Evolutionary conservation across 2,797 vertebrate species (phyloP), one percentile per base, ranked within the genome.

Genomic region (Lacerta agilis): DNA sequence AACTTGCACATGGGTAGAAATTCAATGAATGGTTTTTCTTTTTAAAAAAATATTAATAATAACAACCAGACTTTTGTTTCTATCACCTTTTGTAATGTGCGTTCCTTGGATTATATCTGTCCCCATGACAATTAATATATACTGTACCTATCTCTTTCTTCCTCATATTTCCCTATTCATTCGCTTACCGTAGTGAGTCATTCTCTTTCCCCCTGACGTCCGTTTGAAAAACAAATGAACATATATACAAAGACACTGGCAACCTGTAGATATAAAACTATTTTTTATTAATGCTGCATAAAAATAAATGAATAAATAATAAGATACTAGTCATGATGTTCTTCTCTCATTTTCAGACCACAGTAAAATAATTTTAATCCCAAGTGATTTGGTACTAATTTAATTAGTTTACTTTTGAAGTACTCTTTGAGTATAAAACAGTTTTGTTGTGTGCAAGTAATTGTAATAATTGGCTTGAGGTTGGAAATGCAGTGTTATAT

Each of bases 341-440:
- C n/a, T 87, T 13, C 83, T 82, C 0, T 86, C 8, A 43, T 85
- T 86, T 92, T 1, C n/a, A 84, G 61, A 86, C 86, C 11, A 86
- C 72, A 92, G 66, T 87, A 88, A 78, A 89, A 89, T 27, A 80
- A 83, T 69, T 11, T 73, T 85, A 93, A 58, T 75, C 69, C 5
- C 3, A 49, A 41, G 61, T 55, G 85, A 73, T 88, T 45, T 79
- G 67, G 1, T 69, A n/a, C 1, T 8, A 75, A 90, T 85, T 92
- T 45, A 80, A 88, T 85, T 72, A 75, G 27, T 73, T 84, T 17
- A 78, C 43, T 93, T 78, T 5, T 38, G 45, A 41, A 6, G n/a
- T 73, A 3, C 82, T 0, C 9, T 84, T 92, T 41, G 61, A 91
- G 82, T 43, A 55, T 79, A 80, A 64, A 90, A 8, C 27, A 17